Conservation (phyloP, 2,113 vertebrate species). For the Channa argus region DNA sequence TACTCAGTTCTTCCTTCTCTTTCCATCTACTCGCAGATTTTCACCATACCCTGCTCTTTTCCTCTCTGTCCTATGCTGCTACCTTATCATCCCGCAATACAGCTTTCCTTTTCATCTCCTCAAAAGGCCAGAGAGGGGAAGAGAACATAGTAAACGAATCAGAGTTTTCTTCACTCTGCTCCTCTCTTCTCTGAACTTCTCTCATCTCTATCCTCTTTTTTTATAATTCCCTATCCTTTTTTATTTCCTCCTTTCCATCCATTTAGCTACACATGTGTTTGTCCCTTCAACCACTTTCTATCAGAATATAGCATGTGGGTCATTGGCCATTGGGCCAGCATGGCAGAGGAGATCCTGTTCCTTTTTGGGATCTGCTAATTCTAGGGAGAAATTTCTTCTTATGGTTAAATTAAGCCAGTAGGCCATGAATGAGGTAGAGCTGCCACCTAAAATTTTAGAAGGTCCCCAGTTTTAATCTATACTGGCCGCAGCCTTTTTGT, state of each 20-base stretch:
- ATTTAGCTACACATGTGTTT: slow-evolving; percentile 6
- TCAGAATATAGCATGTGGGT: background rate
- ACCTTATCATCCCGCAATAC: slow-evolving; percentile 16
- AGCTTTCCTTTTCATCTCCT: slow-evolving; percentile 43
- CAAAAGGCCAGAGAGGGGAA: slow-evolving; percentile 26
- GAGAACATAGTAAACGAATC: slow-evolving; percentile 9
- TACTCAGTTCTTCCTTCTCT: slow-evolving; percentile 22
- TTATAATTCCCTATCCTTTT: background rate
- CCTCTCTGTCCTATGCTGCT: slow-evolving; percentile 21
- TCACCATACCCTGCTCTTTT: slow-evolving; percentile 16
- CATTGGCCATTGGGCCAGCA: background rate
- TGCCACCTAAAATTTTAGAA: too few relatives aligned
- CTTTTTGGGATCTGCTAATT: too few relatives aligned
- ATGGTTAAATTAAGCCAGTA: too few relatives aligned
- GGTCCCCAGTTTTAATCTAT: too few relatives aligned
- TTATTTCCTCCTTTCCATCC: background rate
- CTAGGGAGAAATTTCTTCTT: too few relatives aligned
- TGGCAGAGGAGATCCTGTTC: background rate
- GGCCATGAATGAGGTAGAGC: too few relatives aligned
- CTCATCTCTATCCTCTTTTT: slow-evolving; percentile 5
- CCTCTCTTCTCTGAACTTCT: slow-evolving; percentile 1
- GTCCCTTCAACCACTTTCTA: background rate
- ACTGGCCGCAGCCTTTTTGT: too few relatives aligned
- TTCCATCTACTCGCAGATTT: slow-evolving; percentile 13
- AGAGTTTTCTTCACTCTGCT: slow-evolving; percentile 32